Evolutionary conservation across 2,797 vertebrate genomes (phyloP), one percentile per base, ranked within the genome.

Genomic region (Valencia hispanica): DNA sequence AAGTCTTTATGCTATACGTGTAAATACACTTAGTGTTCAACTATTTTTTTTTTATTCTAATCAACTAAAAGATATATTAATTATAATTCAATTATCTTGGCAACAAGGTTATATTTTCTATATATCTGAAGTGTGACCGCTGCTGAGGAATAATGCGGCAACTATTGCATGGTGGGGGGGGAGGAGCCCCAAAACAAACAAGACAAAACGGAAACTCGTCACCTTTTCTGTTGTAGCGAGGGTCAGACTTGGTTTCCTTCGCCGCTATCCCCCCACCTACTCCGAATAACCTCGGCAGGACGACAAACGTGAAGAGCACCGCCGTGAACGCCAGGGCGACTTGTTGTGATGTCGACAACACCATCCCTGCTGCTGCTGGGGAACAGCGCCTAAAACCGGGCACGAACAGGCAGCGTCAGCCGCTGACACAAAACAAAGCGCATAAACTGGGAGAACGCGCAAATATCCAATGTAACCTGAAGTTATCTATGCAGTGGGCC

Each of bases 221-320:
- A 96, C 95, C 94, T 93, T 93, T 93, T 32, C 93, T 88, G 41
- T 69, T 88, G 91, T 89, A 90, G 0, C 94, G 93, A 6, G 87
- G 80, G 79, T 94, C 96, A 57, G 87, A 91, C 10, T 89, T 75
- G 8, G 81, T 45, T 14, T 90, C 93, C 75, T 82, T 93, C 0
- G 84, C 27, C 17, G 90, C 84, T 1, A 81, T 20, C 0, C 92
- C 92, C 2, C 79, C 83, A 3, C 93, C 93, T 27, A 91, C 93
- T 0, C 94, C 94, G 61, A 96, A 94, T 85, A 97, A 85, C 86
- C 95, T 93, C 51, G 97, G 97, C 78, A 97, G 89, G 41, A 96
- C 87, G n/a, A 96, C 87, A 30, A 97, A 95, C 4, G 93, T 86
- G 66, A 96, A 95, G 0, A 97, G 87, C 78, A 96, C 95, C 66